Evolutionary conservation across 2,113 vertebrate species (phyloP), one percentile per base, ranked within the genome.

Genomic region (Xerus inauris): DNA sequence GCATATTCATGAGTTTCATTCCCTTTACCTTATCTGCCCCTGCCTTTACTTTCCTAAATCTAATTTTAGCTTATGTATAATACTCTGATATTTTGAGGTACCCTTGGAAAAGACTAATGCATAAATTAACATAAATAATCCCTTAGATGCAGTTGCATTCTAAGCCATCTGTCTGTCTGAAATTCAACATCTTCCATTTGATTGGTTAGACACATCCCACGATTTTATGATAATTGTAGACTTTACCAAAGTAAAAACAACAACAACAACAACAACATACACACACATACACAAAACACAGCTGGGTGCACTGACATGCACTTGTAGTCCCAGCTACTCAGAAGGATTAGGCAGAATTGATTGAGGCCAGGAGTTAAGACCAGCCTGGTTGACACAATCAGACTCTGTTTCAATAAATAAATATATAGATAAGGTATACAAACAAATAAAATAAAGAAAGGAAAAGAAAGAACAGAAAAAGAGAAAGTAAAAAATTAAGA

Each of bases 71-170:
- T 88, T 96, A 49, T 86, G 42, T 94, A 91, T 96, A 97, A 97
- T 98, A 96, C 90, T 92, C 85, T 13, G 75, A 97, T 98, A 98
- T 97, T 97, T 97, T 97, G 95, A 97, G 94, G 82, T 89, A 96
- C 75, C 90, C 87, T 97, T 97, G 96, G 96, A 97, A 97, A 97
- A 97, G 94, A 97, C 95, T 97, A 97, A 97, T 98, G 97, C 88
- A 97, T 97, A 91, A 92, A 98, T 97, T 97, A 97, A 35, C 97
- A 97, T 96, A 95, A 97, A 97, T 97, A 96, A 95, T 96, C 57
- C 57, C 47, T 88, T 71, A 95, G 75, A 91, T 79, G 73, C 69
- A 91, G 17, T 96, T 97, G 90, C 85, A 92, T 89, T 87, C 91
- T 86, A 88, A 95, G n/a, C 96, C 88, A 96, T 97, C 97, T 97